A percentile compares a stretch with the other conserved stretches of the same genome.
These are phyloP conservation scores for Dendrocincla fuliginosa DNA, from an alignment of 2,797 vertebrate species.

Conservation along the genomic window DNA sequence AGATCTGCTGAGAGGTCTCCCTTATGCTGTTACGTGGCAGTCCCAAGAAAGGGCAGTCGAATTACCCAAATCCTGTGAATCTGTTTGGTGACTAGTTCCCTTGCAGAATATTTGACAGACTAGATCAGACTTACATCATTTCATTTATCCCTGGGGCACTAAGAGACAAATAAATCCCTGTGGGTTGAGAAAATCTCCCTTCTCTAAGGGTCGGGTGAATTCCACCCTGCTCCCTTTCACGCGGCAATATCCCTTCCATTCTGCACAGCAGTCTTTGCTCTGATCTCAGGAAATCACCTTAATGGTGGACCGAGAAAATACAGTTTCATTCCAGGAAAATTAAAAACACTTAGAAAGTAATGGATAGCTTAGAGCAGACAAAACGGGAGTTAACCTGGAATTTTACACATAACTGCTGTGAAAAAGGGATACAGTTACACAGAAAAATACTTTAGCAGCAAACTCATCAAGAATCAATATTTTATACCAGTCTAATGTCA, in stretches of 20 bases:
- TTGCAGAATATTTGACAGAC: too few species aligned
- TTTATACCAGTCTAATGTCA: background rate
- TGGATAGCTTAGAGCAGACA: background rate
- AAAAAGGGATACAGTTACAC: background rate
- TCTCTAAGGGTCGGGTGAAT: too few species aligned
- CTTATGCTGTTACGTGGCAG: too few species aligned
- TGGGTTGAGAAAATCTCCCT: too few species aligned
- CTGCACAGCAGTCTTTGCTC: background rate
- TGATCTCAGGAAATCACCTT: background rate
- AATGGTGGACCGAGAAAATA: background rate
- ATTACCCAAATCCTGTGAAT: too few species aligned
- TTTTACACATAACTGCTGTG: background rate
- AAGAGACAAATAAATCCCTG: too few species aligned
- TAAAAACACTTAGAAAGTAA: background rate
- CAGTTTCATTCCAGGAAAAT: background rate
- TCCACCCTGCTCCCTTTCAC: too few species aligned
- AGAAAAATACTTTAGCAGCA: background rate
- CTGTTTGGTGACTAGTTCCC: too few species aligned
- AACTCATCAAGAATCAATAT: background rate
- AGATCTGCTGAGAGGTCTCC: too few species aligned
- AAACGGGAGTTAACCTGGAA: background rate
- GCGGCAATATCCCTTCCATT: background rate
- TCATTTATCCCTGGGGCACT: too few species aligned
- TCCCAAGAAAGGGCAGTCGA: too few species aligned
- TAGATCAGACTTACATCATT: too few species aligned